phyloP scores from a whole-genome alignment of 1,140 invertebrate genomes.

The Sinella curviseta region DNA sequence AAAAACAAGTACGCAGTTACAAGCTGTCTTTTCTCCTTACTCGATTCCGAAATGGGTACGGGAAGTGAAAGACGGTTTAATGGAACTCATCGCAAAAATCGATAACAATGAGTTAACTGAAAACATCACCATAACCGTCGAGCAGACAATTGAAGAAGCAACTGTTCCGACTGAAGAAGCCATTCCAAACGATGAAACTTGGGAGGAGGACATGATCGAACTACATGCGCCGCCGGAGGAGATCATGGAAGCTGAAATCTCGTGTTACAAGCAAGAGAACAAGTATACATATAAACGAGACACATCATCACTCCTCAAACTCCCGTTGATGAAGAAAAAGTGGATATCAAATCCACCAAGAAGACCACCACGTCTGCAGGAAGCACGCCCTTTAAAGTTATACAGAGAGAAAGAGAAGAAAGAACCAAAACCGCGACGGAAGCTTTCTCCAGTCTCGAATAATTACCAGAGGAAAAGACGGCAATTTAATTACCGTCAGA shows the following conservation, averaged over 20 bases:
- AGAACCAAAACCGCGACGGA: neutral
- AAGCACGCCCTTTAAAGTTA: neutral
- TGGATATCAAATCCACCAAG: slow-evolving; percentile 5
- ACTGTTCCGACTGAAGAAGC: neutral
- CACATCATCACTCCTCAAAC: neutral
- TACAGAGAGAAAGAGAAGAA: neutral
- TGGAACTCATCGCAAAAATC: neutral
- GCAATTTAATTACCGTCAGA: neutral
- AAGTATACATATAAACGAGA: neutral
- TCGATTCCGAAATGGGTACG: neutral
- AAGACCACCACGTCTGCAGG: neutral
- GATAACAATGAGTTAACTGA: neutral
- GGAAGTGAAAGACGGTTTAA: neutral
- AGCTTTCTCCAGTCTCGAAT: neutral
- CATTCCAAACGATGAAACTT: neutral
- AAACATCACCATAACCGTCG: neutral
- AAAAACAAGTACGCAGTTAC: neutral
- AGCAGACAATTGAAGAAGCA: neutral
- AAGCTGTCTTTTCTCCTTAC: neutral
- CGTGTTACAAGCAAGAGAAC: neutral
- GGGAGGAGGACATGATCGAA: neutral
- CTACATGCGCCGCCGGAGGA: neutral
- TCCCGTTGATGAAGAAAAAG: neutral
- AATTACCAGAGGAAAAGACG: neutral
- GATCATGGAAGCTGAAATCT: neutral